Evolutionary conservation across 2,888 invertebrate genomes (phyloP), one percentile per base, ranked within the genome.

Genomic region (Electrophaes corylata): DNA sequence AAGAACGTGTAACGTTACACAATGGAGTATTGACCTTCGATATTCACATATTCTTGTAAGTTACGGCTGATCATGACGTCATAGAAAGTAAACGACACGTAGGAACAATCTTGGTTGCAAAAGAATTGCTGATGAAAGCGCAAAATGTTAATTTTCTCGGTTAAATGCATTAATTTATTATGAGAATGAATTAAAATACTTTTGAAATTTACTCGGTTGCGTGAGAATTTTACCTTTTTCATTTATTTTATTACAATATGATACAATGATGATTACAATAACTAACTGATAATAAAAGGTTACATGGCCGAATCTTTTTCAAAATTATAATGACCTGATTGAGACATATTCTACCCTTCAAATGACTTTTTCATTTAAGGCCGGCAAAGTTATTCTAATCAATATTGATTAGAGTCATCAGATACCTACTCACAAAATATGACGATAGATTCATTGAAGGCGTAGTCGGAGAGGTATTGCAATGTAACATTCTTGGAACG

Each of bases 1-100:
- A 57, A 63, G 58, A 60, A 50, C 41, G 35, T 53, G 40, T 8
- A 33, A 37, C 14, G 43, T 60, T 57, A 60, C 61, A 72, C 71
- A 72, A 71, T 72, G 60, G 69, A 57, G 59, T 69, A 64, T 66
- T 66, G 66, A 68, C 70, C 72, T 72, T 70, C 70, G 52, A 45
- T 51, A 59, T 59, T 64, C 50, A 57, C 44, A 52, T 47, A 65
- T 59, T 51, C 47, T 45, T 35, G 14, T 45, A 51, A 47, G 23
- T 50, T 46, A 40, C 47, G 48, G 40, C 37, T 29, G 29, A 40
- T 19, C 19, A 3, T 48, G 33, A 48, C 52, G 48, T 45, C 44
- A 58, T 10, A 50, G 31, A 19, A 41, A 37, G 35, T 4, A 46
- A 46, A 3, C 23, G 23, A 20, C 19, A 20, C 16, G 41, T 14